Conservation (phyloP, 1,140 invertebrate species). For the Drosophila aff. region DNA sequence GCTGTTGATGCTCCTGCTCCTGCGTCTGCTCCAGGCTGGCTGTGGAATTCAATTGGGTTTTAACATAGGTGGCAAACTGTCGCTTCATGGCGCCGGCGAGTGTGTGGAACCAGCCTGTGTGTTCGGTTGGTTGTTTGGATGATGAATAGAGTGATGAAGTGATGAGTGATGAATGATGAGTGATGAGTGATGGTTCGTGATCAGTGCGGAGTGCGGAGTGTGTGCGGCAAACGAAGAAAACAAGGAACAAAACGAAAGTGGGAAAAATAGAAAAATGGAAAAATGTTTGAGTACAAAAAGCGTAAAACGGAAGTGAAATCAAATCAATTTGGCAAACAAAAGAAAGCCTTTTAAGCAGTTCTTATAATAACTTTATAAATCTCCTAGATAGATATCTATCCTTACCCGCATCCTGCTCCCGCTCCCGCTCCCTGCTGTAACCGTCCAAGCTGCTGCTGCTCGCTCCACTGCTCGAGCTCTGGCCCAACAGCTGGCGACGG, state of each 20-base stretch:
- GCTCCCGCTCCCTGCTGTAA: conserved; percentile 29
- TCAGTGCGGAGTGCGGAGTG: conserved; percentile 28
- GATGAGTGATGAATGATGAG: background rate
- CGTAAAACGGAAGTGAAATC: background rate
- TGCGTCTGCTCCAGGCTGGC: conserved; percentile 67
- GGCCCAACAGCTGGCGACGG: conserved; percentile 64
- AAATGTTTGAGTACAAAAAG: conserved; percentile 46
- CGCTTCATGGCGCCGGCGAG: conserved; percentile 88
- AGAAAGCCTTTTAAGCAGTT: background rate
- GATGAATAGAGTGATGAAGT: conserved; percentile 14
- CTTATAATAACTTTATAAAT: background rate
- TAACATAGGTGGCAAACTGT: conserved; percentile 92
- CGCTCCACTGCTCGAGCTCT: conserved; percentile 48
- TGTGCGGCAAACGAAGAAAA: conserved; percentile 44
- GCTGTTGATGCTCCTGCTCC: too few species aligned
- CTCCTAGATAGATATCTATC: background rate
- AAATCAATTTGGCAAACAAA: background rate
- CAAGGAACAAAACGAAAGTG: conserved; percentile 38
- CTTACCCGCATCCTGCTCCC: conserved; percentile 59
- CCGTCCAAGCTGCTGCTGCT: conserved; percentile 56
- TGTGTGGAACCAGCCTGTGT: conserved; percentile 88
- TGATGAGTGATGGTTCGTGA: conserved; percentile 22
- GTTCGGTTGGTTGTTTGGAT: conserved; percentile 18
- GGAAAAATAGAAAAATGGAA: conserved; percentile 19
- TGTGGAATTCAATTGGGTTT: conserved; percentile 87